phyloP scores from a whole-genome alignment of 2,797 vertebrate species.

The Microchirus variegatus region DNA sequence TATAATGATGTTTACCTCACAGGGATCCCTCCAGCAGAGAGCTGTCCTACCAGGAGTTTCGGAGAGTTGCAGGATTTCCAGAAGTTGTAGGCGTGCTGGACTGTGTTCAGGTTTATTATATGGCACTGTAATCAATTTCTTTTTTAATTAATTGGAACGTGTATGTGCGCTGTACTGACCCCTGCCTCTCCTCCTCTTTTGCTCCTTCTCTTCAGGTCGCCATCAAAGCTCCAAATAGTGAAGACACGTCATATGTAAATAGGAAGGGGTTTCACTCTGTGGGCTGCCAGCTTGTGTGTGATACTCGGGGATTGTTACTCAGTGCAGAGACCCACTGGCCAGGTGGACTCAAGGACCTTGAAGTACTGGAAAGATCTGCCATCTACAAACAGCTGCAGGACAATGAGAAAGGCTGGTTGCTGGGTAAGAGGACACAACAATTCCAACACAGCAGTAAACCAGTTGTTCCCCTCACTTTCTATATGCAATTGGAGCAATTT shows the following conservation, averaged over 20 bases:
- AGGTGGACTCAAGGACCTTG: slow-evolving; percentile 85
- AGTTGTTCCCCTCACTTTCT: not conserved
- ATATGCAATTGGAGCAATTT: too few species aligned
- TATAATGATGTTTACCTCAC: not conserved
- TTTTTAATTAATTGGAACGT: not conserved
- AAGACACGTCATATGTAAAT: slow-evolving; percentile 93
- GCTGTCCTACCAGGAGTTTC: slow-evolving; percentile 89
- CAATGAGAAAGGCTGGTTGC: slow-evolving; percentile 88
- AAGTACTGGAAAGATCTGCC: slow-evolving; percentile 86
- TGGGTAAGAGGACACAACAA: slow-evolving; percentile 79
- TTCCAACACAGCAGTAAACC: too few species aligned
- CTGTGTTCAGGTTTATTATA: slow-evolving; percentile 78
- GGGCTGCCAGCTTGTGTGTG: slow-evolving; percentile 92
- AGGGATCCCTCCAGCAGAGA: slow-evolving; percentile 83
- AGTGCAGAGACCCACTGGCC: slow-evolving; percentile 93
- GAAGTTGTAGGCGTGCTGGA: slow-evolving; percentile 92
- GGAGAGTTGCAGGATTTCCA: slow-evolving; percentile 90
- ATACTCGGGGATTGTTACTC: slow-evolving; percentile 88
- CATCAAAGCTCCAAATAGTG: slow-evolving; percentile 95
- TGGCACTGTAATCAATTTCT: not conserved
- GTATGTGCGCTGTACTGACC: not conserved
- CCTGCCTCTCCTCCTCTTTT: accelerated
- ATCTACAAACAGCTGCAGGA: slow-evolving; percentile 82
- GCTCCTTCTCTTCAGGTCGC: slow-evolving; percentile 77
- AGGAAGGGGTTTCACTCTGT: slow-evolving; percentile 94